These are phyloP conservation scores for Troides oblongomaculatus DNA, from an alignment of 2,888 invertebrate species.

Conservation along the genomic window DNA sequence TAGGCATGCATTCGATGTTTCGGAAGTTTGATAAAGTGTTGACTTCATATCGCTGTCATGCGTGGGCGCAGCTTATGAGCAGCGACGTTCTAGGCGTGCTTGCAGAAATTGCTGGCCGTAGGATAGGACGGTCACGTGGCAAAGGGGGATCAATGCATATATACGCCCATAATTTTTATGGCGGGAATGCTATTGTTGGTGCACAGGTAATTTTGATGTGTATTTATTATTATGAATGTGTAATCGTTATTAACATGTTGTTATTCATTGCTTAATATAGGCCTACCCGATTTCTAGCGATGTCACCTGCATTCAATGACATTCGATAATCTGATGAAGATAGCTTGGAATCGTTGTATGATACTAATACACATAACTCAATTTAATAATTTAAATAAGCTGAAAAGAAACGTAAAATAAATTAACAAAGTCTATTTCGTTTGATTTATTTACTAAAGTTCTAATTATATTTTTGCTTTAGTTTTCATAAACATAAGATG, in stretches of 20 bases:
- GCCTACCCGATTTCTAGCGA: too few species aligned
- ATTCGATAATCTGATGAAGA: too few species aligned
- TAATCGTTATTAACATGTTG: neutral
- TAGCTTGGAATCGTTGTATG: too few species aligned
- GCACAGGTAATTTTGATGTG: conserved; percentile 87
- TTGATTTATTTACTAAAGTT: too few species aligned
- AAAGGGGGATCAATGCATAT: conserved; percentile 99
- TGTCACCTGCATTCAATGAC: too few species aligned
- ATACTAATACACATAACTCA: too few species aligned
- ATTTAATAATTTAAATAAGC: too few species aligned
- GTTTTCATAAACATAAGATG: too few species aligned
- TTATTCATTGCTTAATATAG: too few species aligned
- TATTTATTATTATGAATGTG: neutral
- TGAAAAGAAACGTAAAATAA: too few species aligned
- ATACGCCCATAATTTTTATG: conserved; percentile 95
- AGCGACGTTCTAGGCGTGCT: conserved; percentile 88
- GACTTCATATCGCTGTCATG: conserved; percentile 98
- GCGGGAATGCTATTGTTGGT: conserved; percentile 99
- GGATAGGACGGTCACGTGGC: conserved; percentile 93
- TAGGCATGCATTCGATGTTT: conserved; percentile 94
- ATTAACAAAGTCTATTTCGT: too few species aligned
- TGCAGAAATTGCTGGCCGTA: conserved; percentile 93
- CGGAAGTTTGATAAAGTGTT: conserved; percentile 91
- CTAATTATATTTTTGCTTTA: too few species aligned
- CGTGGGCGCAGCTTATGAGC: conserved; percentile 97